Evolutionary conservation across 2,113 vertebrate species (phyloP), one percentile per base, ranked within the genome.

Genomic region (Thalassarche chlororhynchos): DNA sequence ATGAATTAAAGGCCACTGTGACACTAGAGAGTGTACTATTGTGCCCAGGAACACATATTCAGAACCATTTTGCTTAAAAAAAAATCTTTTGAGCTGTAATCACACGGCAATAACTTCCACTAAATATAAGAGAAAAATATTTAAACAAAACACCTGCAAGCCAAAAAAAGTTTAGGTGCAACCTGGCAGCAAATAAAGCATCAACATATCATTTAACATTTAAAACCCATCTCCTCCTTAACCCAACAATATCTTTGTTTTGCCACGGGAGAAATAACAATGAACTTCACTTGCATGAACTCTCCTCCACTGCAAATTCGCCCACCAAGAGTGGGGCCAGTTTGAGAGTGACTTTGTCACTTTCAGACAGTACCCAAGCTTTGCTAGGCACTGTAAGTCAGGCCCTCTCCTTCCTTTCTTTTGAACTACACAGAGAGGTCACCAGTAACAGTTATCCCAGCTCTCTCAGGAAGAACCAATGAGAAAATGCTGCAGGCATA

Each of bases 401-500:
- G 82, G 77, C 49, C 46, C 19, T 89, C 62, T 76, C 69, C 89
- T 91, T 91, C 57, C 47, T 78, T 90, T 76, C 81, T 84, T 90
- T 77, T 81, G 42, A 91, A 89, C 87, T 90, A 62, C 78, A 77
- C 46, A 58, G 54, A 29, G 6, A 96, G 84, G 94, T 93, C 93
- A 93, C 57, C 71, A 83, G 58, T 54, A 93, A 90, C 75, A 96
- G 58, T 70, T 91, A 85, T 46, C 49, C 70, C 85, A 89, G 54
- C 65, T 88, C 60, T 61, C 58, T 81, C 46, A 74, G 74, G 87
- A 95, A 96, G 58, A 95, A 51, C 44, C 82, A 93, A 52, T 64
- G 54, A 88, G 78, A 93, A 97, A 96, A 93, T n/a, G 89, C 91
- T 96, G 93, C 82, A 96, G 95, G 94, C 94, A 1, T 25, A 80